phyloP scores from a whole-genome alignment of 2,113 vertebrate genomes.

The Charina bottae region DNA sequence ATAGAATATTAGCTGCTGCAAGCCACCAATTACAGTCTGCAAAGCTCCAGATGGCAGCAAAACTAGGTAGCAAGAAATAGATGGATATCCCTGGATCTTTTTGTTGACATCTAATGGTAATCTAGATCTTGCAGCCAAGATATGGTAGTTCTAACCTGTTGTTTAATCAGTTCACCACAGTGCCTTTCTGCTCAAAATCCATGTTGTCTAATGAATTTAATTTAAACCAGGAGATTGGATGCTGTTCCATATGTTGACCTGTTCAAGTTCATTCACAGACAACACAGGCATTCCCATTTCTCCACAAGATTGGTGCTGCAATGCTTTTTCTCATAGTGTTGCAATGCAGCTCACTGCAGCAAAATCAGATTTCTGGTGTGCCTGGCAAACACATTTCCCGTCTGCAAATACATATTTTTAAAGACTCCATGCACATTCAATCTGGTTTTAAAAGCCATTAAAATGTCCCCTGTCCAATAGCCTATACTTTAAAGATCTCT shows the following conservation, averaged over 20 bases:
- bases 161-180: neutral
- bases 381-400: neutral
- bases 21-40: neutral
- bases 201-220: neutral
- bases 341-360: conserved; percentile 8
- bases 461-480: neutral
- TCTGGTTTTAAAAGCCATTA: conserved; percentile 19
- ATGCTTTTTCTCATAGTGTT: neutral
- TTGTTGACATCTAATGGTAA: neutral
- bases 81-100: no score
- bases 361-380: conserved; percentile 4
- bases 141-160: neutral
- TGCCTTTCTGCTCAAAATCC: neutral
- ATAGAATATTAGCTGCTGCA: neutral
- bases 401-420: conserved; percentile 1
- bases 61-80: neutral
- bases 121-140: neutral
- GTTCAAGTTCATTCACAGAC: neutral
- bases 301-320: neutral
- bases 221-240: neutral
- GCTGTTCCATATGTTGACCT: neutral
- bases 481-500: neutral
- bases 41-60: neutral
- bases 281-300: neutral
- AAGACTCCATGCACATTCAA: neutral